Evolutionary conservation across 1,140 invertebrate species (phyloP).

Genomic region (Drosophila pallidifrons): DNA sequence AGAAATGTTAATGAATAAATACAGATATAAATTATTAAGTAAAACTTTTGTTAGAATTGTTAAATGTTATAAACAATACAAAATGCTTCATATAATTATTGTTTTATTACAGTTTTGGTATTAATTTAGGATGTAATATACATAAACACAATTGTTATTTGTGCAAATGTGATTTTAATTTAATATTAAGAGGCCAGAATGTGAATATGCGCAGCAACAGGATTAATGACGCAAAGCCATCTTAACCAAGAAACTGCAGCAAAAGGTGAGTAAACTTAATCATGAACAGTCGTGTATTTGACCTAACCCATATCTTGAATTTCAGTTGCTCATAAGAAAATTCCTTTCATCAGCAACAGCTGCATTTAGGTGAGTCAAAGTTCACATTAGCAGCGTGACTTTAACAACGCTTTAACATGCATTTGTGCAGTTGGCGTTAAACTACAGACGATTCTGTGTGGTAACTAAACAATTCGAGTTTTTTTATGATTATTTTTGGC

Average conservation of each 20-base stretch:
- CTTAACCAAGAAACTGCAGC: not conserved
- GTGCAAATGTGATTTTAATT: too few species aligned
- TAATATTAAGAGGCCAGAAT: too few species aligned
- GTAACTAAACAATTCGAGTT: not conserved
- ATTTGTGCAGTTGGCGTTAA: not conserved
- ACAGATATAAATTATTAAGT: too few species aligned
- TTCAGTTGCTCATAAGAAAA: not conserved
- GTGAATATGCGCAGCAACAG: too few species aligned
- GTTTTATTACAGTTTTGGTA: too few species aligned
- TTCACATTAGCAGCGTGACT: conserved; percentile 5
- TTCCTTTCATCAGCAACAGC: not conserved
- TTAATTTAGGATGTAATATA: too few species aligned
- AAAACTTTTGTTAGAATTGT: too few species aligned
- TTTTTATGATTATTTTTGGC: conserved; percentile 6
- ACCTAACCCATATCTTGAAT: not conserved
- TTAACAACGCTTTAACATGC: conserved; percentile 6
- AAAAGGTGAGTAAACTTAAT: not conserved
- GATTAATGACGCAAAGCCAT: not conserved
- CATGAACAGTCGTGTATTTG: not conserved
- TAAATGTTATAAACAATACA: too few species aligned
- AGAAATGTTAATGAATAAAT: too few species aligned
- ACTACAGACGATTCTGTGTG: not conserved
- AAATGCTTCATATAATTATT: too few species aligned
- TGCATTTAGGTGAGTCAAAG: not conserved
- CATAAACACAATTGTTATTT: too few species aligned